Conservation (phyloP, 2,113 vertebrate species). For the Corythornis cristatus region DNA sequence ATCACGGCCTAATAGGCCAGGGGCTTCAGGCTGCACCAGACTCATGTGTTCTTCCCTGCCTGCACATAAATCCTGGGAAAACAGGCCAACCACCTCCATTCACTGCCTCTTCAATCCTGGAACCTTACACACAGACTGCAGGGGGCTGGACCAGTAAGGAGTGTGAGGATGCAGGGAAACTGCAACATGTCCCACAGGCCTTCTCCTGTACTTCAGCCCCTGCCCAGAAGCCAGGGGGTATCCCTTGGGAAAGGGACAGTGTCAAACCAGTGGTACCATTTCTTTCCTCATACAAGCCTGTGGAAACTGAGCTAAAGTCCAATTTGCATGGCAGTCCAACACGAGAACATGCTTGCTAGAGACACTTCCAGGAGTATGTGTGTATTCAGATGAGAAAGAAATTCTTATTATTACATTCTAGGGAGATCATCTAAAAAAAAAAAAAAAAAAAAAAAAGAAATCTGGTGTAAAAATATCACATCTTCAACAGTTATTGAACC, state of each 20-base stretch:
- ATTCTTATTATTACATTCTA: not conserved
- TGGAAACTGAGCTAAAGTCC: slow-evolving; percentile 23
- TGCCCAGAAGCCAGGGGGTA: no score
- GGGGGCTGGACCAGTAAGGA: not conserved
- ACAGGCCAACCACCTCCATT: not conserved
- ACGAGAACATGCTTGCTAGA: slow-evolving; percentile 16
- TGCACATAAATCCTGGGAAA: not conserved
- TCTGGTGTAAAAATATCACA: not conserved
- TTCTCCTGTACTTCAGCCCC: not conserved
- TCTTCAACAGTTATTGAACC: not conserved
- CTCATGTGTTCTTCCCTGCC: not conserved
- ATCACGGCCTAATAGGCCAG: not conserved
- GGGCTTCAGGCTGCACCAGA: not conserved
- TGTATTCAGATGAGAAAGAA: slow-evolving; percentile 23
- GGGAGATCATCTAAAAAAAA: not conserved
- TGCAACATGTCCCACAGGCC: not conserved
- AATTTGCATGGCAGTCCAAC: slow-evolving; percentile 7
- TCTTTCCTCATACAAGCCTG: slow-evolving; percentile 48
- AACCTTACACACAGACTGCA: not conserved
- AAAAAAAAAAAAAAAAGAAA: not conserved
- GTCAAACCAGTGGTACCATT: slow-evolving; percentile 43
- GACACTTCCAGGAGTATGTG: slow-evolving; percentile 17
- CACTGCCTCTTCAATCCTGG: not conserved
- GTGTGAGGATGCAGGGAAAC: not conserved
- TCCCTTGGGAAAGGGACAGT: slow-evolving; percentile 4